phyloP scores from a whole-genome alignment of 1,140 invertebrate species.

The Danaus melanippus region DNA sequence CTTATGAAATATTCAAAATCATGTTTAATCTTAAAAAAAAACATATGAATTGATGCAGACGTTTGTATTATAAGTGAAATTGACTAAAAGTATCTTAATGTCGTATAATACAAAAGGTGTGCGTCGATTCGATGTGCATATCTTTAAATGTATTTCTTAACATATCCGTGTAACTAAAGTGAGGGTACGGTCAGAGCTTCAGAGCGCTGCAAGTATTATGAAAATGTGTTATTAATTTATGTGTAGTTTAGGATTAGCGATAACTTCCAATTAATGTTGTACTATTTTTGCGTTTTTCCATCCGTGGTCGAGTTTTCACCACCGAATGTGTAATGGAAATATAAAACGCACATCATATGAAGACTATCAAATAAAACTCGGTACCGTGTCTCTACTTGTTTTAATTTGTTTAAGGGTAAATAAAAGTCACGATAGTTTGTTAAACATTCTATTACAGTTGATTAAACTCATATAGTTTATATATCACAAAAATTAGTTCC shows the following conservation, averaged over 20 bases:
- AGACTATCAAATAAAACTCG: conserved; percentile 34
- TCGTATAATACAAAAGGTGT: too few relatives aligned
- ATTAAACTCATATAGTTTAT: conserved; percentile 39
- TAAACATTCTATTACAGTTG: conserved; percentile 53
- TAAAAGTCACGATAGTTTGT: conserved; percentile 30
- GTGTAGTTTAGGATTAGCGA: conserved; percentile 41
- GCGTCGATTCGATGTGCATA: background rate
- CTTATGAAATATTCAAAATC: too few relatives aligned
- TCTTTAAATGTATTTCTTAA: background rate
- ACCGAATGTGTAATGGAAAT: conserved; percentile 7
- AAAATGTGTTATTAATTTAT: conserved; percentile 60
- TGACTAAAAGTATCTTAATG: too few relatives aligned
- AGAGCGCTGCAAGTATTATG: conserved; percentile 45
- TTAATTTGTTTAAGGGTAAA: conserved; percentile 21
- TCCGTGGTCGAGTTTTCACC: conserved; percentile 3
- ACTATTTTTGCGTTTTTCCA: conserved; percentile 13
- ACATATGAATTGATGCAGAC: too few relatives aligned
- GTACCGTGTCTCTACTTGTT: conserved; percentile 23
- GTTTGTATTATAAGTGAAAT: too few relatives aligned
- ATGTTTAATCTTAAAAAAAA: background rate
- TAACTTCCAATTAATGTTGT: conserved; percentile 32
- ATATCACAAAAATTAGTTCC: conserved; percentile 49
- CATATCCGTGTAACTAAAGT: background rate
- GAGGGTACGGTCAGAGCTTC: conserved; percentile 9
- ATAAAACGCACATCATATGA: conserved; percentile 21